A percentile compares a stretch with the other conserved stretches of the same genome.
These are phyloP conservation scores for Corythoichthys intestinalis DNA, from an alignment of 2,113 vertebrate genomes.

Conservation along the genomic window DNA sequence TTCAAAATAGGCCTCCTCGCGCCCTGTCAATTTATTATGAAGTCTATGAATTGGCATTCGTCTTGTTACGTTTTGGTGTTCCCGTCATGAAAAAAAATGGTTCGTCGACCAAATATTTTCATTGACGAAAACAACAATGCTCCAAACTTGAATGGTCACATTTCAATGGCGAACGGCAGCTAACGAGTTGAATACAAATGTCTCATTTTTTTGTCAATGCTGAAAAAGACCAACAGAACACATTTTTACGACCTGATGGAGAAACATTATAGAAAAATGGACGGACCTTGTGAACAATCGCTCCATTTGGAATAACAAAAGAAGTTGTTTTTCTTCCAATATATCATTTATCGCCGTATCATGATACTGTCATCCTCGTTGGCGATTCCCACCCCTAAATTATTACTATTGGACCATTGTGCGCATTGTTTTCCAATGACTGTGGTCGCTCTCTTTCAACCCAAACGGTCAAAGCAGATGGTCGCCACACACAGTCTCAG, in stretches of 20 bases:
- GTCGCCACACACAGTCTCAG: neutral
- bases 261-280: neutral
- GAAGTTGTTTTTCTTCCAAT: neutral
- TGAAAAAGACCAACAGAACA: neutral
- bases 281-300: neutral
- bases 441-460: neutral
- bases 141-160: too few relatives aligned
- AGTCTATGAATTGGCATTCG: too few relatives aligned
- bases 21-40: too few relatives aligned
- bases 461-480: neutral
- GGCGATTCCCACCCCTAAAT: neutral
- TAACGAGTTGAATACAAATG: neutral
- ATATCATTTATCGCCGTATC: neutral
- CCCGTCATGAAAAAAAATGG: too few relatives aligned
- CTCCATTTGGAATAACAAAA: neutral
- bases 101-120: too few relatives aligned
- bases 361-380: neutral
- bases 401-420: neutral
- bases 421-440: neutral
- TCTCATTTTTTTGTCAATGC: neutral
- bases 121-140: too few relatives aligned
- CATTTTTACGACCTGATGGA: neutral
- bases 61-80: too few relatives aligned
- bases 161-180: too few relatives aligned
- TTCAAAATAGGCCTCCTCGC: too few relatives aligned